These are phyloP conservation scores for Dromius quadrimaculatus DNA, from an alignment of 2,888 invertebrate species.

Conservation along the genomic window DNA sequence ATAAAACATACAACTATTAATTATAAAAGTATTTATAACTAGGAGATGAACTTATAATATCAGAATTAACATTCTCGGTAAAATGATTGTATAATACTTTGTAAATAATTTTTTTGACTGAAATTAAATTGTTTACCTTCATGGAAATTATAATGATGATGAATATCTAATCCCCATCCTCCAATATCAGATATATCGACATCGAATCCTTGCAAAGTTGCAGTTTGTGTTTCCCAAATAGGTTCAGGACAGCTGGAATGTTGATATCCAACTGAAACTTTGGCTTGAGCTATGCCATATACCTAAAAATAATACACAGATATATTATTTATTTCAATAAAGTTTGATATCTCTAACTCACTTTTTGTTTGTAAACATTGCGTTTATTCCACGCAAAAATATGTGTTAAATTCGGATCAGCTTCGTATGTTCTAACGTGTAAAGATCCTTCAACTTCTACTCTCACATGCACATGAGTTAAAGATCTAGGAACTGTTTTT, in stretches of 20 bases:
- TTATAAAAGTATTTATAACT: too few relatives aligned
- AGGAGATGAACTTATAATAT: too few relatives aligned
- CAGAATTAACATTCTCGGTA: too few relatives aligned
- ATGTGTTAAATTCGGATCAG: constrained; percentile 94
- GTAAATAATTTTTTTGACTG: background rate
- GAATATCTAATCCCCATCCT: constrained; percentile 97
- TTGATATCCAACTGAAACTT: constrained; percentile 94
- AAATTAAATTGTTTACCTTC: constrained; percentile 72
- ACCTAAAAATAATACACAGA: constrained; percentile 62
- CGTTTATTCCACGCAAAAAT: constrained; percentile 98
- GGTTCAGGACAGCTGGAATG: constrained; percentile 88
- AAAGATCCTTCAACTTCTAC: constrained; percentile 94
- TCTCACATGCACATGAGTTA: constrained; percentile 91
- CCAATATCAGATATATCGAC: constrained; percentile 97
- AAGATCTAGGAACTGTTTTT: constrained; percentile 80
- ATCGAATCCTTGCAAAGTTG: constrained; percentile 94
- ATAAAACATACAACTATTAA: too few relatives aligned
- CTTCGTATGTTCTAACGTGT: constrained; percentile 93
- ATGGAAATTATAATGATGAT: constrained; percentile 98
- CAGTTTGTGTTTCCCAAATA: constrained; percentile 96
- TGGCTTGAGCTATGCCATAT: constrained; percentile 88
- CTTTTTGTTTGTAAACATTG: constrained; percentile 97
- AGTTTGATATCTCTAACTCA: constrained; percentile 59
- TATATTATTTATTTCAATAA: constrained; percentile 9
- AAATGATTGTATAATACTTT: too few relatives aligned